phyloP scores from a whole-genome alignment of 2,113 vertebrate species.

The Pollachius pollachius region DNA sequence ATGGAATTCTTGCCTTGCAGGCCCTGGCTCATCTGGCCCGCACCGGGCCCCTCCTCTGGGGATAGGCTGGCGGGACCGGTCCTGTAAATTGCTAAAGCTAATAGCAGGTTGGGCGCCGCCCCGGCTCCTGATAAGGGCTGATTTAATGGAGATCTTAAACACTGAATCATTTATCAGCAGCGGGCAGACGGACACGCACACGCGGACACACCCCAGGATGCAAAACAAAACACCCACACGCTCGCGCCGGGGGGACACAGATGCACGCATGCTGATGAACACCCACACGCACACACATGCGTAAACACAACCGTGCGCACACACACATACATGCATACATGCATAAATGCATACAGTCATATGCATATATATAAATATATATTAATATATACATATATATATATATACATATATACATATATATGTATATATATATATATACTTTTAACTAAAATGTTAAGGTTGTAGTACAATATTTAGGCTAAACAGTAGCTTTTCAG shows the following conservation, averaged over 20 bases:
- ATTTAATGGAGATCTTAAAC: conserved; percentile 80
- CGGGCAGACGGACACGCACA: conserved; percentile 64
- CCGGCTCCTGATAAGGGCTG: conserved; percentile 63
- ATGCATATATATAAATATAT: no score
- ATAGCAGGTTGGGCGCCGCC: conserved; percentile 54
- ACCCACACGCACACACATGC: conserved; percentile 8
- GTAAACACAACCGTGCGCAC: conserved; percentile 1
- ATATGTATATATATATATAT: no score
- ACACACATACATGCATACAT: background rate
- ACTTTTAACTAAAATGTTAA: no score
- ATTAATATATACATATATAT: no score
- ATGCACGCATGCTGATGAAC: conserved; percentile 4
- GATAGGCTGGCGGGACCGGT: conserved; percentile 56
- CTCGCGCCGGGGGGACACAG: background rate
- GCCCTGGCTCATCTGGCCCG: conserved; percentile 68
- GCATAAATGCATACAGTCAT: background rate
- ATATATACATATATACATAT: no score
- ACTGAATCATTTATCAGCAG: conserved; percentile 77
- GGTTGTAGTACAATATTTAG: no score
- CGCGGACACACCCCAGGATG: background rate
- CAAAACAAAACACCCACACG: conserved; percentile 1
- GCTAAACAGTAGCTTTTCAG: no score
- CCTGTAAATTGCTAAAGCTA: conserved; percentile 73
- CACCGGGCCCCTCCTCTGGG: conserved; percentile 62
- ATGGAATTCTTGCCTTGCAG: conserved; percentile 61